Evolutionary conservation across 2,888 invertebrate genomes (phyloP).

Genomic region (Gortyna flavago): DNA sequence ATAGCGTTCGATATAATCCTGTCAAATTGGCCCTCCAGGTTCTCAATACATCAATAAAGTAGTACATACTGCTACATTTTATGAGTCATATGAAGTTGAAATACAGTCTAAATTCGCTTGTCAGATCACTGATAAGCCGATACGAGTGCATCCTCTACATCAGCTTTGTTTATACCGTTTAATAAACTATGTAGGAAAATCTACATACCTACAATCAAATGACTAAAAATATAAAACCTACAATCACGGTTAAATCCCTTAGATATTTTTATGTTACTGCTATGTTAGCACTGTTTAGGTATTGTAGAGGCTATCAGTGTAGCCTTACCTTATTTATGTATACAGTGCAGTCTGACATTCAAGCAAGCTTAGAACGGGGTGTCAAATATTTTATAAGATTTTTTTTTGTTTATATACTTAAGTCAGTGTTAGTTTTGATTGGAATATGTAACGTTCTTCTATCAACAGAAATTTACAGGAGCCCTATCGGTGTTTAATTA

Average conservation of each 20-base stretch:
- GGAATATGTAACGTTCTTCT: too few species aligned
- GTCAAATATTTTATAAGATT: too few species aligned
- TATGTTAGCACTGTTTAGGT: too few species aligned
- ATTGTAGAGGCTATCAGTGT: too few species aligned
- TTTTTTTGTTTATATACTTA: too few species aligned
- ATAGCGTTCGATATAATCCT: conserved; percentile 63
- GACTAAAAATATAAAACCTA: not conserved
- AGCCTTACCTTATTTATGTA: too few species aligned
- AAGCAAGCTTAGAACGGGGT: too few species aligned
- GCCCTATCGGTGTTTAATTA: too few species aligned
- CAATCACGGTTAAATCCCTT: not conserved
- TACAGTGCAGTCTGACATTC: too few species aligned
- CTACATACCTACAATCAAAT: too few species aligned
- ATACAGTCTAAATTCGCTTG: conserved; percentile 35
- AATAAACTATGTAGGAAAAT: not conserved
- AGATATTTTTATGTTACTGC: not conserved
- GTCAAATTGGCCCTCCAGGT: conserved; percentile 70
- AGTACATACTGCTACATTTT: not conserved
- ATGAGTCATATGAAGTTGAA: not conserved
- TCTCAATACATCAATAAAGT: conserved; percentile 28
- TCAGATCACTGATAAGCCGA: conserved; percentile 6
- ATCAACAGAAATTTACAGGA: too few species aligned
- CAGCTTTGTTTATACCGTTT: conserved; percentile 19
- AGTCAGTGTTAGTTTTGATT: too few species aligned
- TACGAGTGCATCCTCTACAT: conserved; percentile 28